Evolutionary conservation across 23 tunicate species (phyloP), one percentile per base, ranked within the genome.

Genomic region (Styela clava): DNA sequence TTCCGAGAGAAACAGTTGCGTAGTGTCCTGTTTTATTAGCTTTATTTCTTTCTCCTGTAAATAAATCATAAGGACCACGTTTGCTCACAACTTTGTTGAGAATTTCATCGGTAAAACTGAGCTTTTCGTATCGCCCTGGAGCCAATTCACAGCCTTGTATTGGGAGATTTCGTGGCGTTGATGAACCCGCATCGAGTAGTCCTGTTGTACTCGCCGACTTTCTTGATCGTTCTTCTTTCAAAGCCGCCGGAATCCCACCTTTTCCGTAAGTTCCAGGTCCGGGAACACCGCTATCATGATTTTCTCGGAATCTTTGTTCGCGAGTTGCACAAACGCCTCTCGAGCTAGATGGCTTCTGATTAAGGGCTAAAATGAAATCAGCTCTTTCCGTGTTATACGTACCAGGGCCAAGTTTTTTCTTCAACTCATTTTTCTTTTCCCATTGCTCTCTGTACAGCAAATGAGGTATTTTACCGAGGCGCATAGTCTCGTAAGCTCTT

Each of bases 21-120:
- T 72, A 85, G 72, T 93, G 98, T 2, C 98, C 98, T 28, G 82
- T 81, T 78, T 82, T 91, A 31, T 69, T 81, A 27, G 83, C 33
- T 64, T 88, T 79, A 36, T 63, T 73, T 28, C 98, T 52, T 31
- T 93, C 94, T 29, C 86, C 95, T 37, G 87, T 87, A 62, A 84
- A 91, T 29, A 87, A 81, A 82, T 96, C 99, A 64, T 91, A 96
- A 7, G 99, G 99, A 2, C 99, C 99, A 35, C 97, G 80, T 73
- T 88, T 87, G 83, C 97, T 91, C 33, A 91, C 97, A 5, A 87
- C 83, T 79, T 94, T 83, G 80, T 74, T 81, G 28, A 83, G 74
- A 32, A 96, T 96, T 79, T 87, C 79, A 2, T 90, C 87, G 16
- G 83, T 80, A 61, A 83, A 93, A 74, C 83, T 79, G n/a, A 28